Base-by-base conservation (phyloP, 2,113 vertebrate genomes). In the Oreochromis aureus region DNA sequence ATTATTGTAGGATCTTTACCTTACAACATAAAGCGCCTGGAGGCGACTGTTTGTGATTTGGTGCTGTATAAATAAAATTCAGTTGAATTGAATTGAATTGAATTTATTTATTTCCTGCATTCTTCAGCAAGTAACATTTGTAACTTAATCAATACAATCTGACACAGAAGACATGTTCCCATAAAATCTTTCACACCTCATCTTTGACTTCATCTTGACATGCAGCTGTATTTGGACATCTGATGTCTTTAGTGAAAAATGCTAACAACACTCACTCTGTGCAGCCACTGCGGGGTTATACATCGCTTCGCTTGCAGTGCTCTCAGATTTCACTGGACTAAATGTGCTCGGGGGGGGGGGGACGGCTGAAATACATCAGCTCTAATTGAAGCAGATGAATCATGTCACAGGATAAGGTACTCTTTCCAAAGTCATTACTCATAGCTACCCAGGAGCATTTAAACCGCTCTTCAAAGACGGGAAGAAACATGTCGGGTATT, bases 341-440 rank as follows among this genome's bases (percentile, higher is more conserved):
- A 82, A 79, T 58, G 16, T 19, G 27, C 48, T 90, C 2, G 88
- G 79, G 84, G 69, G 88, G 79, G 84, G 69, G 16, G 32, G 83
- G 87, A 12, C 27, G 44, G 63, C 19, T 78, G 73, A 88, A 86
- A 81, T 66, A 69, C 85, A 83, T 76, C 32, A 54, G 73, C 44
- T 89, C 66, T 83, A 79, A 84, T 89, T 73, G 71, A 71, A 84
- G 71, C 85, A 90, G 87, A 93, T 93, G 73, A 63, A 56, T 76
- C 82, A 54, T 89, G 82, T 84, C 51, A 54, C 89, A 89, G 54
- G 44, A 32, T 87, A 69, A 58, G 13, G 83, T 10, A 83, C 24
- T 89, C 88, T 36, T 84, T 83, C 59, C 54, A 9, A 24, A 63
- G 19, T 91, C 82, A 78, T 83, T 85, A 79, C 91, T 89, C 80